A percentile compares a stretch with the other conserved stretches of the same genome.
These are phyloP conservation scores for Lycaena phlaeas DNA, from an alignment of 2,888 invertebrate species.

Conservation along the genomic window DNA sequence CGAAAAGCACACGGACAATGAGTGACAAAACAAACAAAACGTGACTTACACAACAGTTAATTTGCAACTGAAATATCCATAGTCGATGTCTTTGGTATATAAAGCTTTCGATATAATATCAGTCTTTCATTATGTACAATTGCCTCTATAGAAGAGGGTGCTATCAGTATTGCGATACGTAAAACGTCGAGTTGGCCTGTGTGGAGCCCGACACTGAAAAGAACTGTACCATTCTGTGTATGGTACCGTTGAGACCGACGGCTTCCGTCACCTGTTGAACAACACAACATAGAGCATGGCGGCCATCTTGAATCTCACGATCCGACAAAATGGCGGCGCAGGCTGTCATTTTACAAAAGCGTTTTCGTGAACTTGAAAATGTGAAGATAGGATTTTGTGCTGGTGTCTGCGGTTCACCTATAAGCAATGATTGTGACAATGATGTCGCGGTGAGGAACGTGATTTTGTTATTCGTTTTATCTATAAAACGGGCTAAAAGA, in stretches of 20 bases:
- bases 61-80: slow-evolving; percentile 61
- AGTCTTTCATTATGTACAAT: slow-evolving; percentile 70
- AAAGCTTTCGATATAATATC: slow-evolving; percentile 63
- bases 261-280: slow-evolving; percentile 76
- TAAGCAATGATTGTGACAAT: slow-evolving; percentile 46
- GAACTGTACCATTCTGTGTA: slow-evolving; percentile 76
- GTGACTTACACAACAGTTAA: slow-evolving; percentile 69
- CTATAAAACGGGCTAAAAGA: slow-evolving; percentile 28
- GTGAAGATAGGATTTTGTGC: slow-evolving; percentile 4
- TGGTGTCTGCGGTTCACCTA: slow-evolving; percentile 13
- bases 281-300: slow-evolving; percentile 62
- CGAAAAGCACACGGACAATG: slow-evolving; percentile 69
- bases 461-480: slow-evolving; percentile 6
- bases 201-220: slow-evolving; percentile 75
- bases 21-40: slow-evolving; percentile 70
- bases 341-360: background rate
- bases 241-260: slow-evolving; percentile 75
- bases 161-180: slow-evolving; percentile 74
- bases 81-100: slow-evolving; percentile 52
- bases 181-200: slow-evolving; percentile 76
- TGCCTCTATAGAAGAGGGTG: slow-evolving; percentile 42
- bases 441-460: background rate
- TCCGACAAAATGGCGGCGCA: slow-evolving; percentile 7
- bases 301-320: slow-evolving; percentile 35
- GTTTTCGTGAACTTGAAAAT: background rate